These are phyloP conservation scores for Coelopa frigida DNA, from an alignment of 1,140 invertebrate genomes.

Conservation along the genomic window DNA sequence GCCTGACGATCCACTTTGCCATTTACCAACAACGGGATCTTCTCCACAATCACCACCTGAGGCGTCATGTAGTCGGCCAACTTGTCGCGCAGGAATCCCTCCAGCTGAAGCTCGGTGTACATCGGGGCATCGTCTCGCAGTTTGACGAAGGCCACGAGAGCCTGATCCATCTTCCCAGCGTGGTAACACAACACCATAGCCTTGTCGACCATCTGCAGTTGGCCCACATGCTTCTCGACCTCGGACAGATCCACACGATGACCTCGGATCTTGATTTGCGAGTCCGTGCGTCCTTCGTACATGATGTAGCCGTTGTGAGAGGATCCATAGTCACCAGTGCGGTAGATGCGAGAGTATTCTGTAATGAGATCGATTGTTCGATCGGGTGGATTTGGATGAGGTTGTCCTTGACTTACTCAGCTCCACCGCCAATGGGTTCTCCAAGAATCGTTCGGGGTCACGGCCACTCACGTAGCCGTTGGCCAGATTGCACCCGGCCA, in stretches of 20 bases:
- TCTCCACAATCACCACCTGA: constrained; percentile 63
- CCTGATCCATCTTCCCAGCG: constrained; percentile 62
- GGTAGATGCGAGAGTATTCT: constrained; percentile 63
- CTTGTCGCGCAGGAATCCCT: constrained; percentile 53
- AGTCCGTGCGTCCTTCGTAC: constrained; percentile 77
- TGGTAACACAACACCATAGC: constrained; percentile 70
- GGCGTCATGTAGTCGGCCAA: constrained; percentile 72
- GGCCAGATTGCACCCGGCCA: constrained; percentile 69
- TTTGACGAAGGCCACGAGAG: constrained; percentile 66
- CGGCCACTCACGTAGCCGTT: constrained; percentile 69
- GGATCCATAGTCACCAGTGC: constrained; percentile 75
- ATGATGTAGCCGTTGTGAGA: constrained; percentile 62
- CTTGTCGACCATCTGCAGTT: constrained; percentile 37
- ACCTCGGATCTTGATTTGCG: constrained; percentile 79
- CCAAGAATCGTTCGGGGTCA: constrained; percentile 63
- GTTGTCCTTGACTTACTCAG: constrained; percentile 47
- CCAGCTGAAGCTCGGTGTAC: constrained; percentile 54
- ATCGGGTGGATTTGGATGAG: neutral
- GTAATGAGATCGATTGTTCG: neutral
- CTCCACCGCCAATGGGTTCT: constrained; percentile 62
- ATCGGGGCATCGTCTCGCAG: constrained; percentile 48
- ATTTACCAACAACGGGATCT: constrained; percentile 70
- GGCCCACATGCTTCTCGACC: constrained; percentile 59
- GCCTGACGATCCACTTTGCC: constrained; percentile 77
- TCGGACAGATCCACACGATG: constrained; percentile 78